phyloP scores from a whole-genome alignment of 2,113 vertebrate genomes.

The Alectura lathami region DNA sequence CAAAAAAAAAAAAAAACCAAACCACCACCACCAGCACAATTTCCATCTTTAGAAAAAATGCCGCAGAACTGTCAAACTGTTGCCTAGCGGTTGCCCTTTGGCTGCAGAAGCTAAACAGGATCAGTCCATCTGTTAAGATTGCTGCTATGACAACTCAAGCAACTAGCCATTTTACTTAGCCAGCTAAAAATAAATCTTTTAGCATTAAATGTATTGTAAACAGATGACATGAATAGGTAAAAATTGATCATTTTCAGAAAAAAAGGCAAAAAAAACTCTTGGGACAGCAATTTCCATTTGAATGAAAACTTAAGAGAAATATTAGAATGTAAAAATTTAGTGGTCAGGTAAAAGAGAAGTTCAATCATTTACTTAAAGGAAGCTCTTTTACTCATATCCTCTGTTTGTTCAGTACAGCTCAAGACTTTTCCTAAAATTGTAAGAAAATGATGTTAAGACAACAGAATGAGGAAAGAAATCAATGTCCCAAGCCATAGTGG shows the following conservation, averaged over 20 bases:
- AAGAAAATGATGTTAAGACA: slow-evolving; percentile 33
- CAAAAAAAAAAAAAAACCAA: neutral
- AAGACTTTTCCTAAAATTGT: slow-evolving; percentile 7
- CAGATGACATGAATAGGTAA: slow-evolving; percentile 11
- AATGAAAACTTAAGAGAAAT: neutral
- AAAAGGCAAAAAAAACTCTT: neutral
- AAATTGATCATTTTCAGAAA: neutral
- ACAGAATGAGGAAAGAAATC: slow-evolving; percentile 22
- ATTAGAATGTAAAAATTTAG: neutral
- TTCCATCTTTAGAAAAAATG: slow-evolving; percentile 63
- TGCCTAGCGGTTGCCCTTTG: slow-evolving; percentile 33
- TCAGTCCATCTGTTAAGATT: slow-evolving; percentile 60
- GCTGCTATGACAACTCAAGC: slow-evolving; percentile 63
- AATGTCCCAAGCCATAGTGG: neutral
- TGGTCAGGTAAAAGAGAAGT: neutral
- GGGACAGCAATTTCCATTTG: neutral
- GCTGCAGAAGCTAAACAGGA: slow-evolving; percentile 58
- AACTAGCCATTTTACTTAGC: slow-evolving; percentile 44
- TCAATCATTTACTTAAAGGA: neutral
- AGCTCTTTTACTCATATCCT: neutral
- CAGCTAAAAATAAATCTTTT: slow-evolving; percentile 57
- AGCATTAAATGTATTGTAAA: slow-evolving; percentile 60
- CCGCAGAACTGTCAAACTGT: slow-evolving; percentile 62
- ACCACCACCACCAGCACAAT: slow-evolving; percentile 10
- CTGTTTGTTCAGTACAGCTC: neutral